These are phyloP conservation scores for Lanius ludovicianus DNA, from an alignment of 2,113 vertebrate genomes.

Conservation along the genomic window DNA sequence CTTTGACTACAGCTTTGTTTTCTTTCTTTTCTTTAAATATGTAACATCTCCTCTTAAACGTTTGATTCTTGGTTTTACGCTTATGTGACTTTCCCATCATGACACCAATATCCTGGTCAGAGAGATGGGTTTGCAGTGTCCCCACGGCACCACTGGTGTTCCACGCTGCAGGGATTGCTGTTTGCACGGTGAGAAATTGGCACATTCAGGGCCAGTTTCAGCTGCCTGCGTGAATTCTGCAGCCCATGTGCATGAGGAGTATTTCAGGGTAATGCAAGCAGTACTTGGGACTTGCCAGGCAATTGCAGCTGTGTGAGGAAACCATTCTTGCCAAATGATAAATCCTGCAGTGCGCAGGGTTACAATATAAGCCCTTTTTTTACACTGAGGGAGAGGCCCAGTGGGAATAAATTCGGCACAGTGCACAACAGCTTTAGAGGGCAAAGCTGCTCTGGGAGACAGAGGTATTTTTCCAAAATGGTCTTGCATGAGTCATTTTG, in stretches of 20 bases:
- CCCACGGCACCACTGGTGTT: background rate
- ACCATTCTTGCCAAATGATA: background rate
- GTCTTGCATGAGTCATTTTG: background rate
- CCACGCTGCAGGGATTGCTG: background rate
- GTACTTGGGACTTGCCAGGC: background rate
- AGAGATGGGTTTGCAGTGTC: background rate
- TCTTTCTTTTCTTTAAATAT: background rate
- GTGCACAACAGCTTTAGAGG: background rate
- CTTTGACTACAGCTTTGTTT: background rate
- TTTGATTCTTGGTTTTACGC: background rate
- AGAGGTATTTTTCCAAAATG: background rate
- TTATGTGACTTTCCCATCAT: background rate
- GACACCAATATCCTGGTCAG: background rate
- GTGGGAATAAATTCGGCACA: background rate
- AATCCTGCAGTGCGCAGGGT: background rate
- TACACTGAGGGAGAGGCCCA: background rate
- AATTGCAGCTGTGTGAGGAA: background rate
- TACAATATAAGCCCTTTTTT: background rate
- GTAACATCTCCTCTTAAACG: background rate
- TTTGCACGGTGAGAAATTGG: background rate
- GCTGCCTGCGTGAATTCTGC: background rate
- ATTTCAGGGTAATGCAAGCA: background rate
- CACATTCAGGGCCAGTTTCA: background rate
- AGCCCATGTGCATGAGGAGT: background rate
- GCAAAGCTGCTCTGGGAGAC: background rate